Percentiles rank a stretch among this genome's conserved stretches.
These are phyloP conservation scores for Laodelphax striatellus DNA, from an alignment of 1,140 invertebrate genomes.

Conservation along the genomic window DNA sequence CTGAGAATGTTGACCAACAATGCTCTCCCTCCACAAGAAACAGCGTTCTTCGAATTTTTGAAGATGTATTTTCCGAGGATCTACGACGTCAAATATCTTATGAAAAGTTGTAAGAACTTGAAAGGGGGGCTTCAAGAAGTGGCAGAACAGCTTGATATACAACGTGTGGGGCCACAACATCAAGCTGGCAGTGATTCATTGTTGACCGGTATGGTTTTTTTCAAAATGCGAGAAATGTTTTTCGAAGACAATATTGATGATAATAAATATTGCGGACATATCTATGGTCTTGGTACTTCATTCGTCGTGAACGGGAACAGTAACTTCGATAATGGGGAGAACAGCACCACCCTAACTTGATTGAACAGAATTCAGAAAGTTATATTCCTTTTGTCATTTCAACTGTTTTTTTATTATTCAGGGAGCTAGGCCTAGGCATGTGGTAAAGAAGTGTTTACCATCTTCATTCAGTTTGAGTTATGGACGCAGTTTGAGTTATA, in stretches of 20 bases:
- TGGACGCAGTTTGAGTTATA: too few species aligned
- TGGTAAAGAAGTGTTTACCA: too few species aligned
- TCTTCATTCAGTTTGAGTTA: too few species aligned
- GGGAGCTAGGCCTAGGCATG: too few species aligned
- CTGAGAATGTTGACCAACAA: slow-evolving; percentile 43
- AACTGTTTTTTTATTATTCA: too few species aligned
- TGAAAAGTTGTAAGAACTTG: slow-evolving; percentile 53
- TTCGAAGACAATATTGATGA: slow-evolving; percentile 54
- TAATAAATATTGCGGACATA: slow-evolving; percentile 46
- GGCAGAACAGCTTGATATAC: slow-evolving; percentile 36
- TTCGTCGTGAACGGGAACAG: too few species aligned
- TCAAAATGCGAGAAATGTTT: slow-evolving; percentile 54
- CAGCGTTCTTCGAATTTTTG: slow-evolving; percentile 47
- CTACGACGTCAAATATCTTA: slow-evolving; percentile 55
- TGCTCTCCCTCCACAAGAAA: slow-evolving; percentile 41
- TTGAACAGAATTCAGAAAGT: too few species aligned
- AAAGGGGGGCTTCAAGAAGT: slow-evolving; percentile 55
- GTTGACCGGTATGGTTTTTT: slow-evolving; percentile 51
- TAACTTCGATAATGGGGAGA: too few species aligned
- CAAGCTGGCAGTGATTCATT: slow-evolving; percentile 57
- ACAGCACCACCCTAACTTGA: too few species aligned
- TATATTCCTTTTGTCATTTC: too few species aligned
- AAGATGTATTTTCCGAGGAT: slow-evolving; percentile 47
- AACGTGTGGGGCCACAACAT: slow-evolving; percentile 49
- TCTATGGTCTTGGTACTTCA: slow-evolving; percentile 37